Evolutionary conservation across 1,140 invertebrate species (phyloP), one percentile per base, ranked within the genome.

Genomic region (Aporrectodea caliginosa): DNA sequence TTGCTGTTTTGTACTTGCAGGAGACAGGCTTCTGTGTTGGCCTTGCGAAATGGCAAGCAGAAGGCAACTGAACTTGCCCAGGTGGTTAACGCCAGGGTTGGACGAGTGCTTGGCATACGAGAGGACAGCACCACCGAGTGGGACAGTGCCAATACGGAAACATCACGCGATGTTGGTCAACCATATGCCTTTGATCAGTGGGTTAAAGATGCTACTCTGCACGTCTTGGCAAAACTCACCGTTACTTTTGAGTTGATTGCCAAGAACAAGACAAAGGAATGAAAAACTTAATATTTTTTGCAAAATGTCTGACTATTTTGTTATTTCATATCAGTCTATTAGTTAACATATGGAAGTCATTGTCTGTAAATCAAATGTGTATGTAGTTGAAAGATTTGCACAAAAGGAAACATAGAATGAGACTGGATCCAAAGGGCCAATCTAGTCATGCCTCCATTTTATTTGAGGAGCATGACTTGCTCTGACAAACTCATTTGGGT

Each of bases 51-150:
- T 32, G 73, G 33, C 27, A 75, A 75, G 31, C 31, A 35, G 73
- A 75, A 75, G 33, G 73, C 73, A 31, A 32, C 34, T 27, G 73
- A 75, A 35, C 33, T 75, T 33, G 73, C 73, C 30, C 73, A 75
- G 43, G 43, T 58, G 6, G 43, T 58, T 58, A 58, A 58, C 22
- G 43, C 43, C 22, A 6, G 43, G 43, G 22, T 58, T 58, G 43
- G 43, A 6, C 43, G 43, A 6, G 43, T 58, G 6, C 43, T 58
- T 12, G 22, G 43, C 43, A 58, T 58, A 6, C 43, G 43, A 6
- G 43, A 58, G 22, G 43, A 58, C 6, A 58, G 43, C 43, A 22
- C 22, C 6, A 58, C 6, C 43, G 43, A 58, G 22, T 58, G 43
- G 43, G 43, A 58, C 6, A 22, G 43, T 58, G 6, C 22, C 6